These are phyloP conservation scores for Telmatherina bonti DNA, from an alignment of 2,797 vertebrate species.

Conservation along the genomic window DNA sequence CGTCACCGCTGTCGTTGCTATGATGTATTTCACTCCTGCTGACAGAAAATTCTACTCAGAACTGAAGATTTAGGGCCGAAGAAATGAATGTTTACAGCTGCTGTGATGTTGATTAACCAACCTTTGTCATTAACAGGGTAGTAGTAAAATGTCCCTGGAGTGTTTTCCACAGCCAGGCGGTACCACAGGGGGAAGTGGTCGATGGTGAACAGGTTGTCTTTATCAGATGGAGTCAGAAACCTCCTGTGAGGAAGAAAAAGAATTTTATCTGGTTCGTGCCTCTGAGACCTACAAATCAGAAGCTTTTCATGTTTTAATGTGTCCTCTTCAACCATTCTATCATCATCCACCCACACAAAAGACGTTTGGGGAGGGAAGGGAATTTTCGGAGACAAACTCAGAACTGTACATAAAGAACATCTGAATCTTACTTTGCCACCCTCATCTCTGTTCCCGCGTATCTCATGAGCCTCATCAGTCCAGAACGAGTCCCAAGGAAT, in stretches of 20 bases:
- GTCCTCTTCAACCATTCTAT: too few species aligned
- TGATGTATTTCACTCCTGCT: constrained; percentile 80
- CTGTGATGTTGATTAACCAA: constrained; percentile 37
- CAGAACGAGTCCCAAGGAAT: constrained; percentile 93
- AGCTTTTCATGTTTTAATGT: too few species aligned
- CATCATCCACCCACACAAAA: too few species aligned
- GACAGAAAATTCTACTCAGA: background rate
- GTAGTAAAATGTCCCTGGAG: constrained; percentile 90
- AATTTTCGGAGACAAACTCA: too few species aligned
- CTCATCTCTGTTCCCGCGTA: constrained; percentile 89
- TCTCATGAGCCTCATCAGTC: constrained; percentile 87
- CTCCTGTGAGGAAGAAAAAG: constrained; percentile 78
- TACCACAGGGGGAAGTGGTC: constrained; percentile 97
- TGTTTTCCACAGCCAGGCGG: constrained; percentile 90
- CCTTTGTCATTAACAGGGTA: constrained; percentile 87
- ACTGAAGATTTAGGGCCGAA: background rate
- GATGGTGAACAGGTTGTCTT: constrained; percentile 91
- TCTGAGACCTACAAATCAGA: too few species aligned
- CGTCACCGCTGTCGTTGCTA: constrained; percentile 87
- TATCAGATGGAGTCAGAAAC: constrained; percentile 88
- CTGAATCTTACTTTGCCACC: constrained; percentile 86
- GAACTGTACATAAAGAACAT: background rate
- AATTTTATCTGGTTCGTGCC: too few species aligned
- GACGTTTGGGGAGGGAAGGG: too few species aligned
- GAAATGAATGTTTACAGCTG: too few species aligned